These are phyloP conservation scores for Aporrectodea caliginosa DNA, from an alignment of 1,140 invertebrate species.

Conservation along the genomic window DNA sequence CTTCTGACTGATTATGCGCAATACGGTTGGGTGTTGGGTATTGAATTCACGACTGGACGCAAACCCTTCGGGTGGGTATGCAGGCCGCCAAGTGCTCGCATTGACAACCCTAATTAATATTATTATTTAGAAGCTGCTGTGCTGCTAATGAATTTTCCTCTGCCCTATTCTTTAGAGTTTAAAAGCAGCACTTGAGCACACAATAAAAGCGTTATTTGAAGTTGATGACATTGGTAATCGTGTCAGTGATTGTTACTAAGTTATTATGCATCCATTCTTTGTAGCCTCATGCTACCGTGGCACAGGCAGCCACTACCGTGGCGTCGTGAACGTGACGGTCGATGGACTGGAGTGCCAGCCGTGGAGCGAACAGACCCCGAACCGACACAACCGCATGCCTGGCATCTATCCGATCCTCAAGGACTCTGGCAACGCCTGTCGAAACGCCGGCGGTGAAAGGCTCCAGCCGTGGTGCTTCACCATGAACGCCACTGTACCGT, in stretches of 20 bases:
- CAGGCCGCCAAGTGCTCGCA: too few relatives aligned
- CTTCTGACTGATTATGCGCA: too few relatives aligned
- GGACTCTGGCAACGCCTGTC: constrained; percentile 85
- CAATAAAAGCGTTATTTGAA: too few relatives aligned
- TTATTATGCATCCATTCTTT: background rate
- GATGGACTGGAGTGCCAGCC: constrained; percentile 78
- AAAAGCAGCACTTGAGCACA: too few relatives aligned
- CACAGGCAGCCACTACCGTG: constrained; percentile 85
- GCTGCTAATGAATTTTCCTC: too few relatives aligned
- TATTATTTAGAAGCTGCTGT: too few relatives aligned
- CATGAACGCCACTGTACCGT: constrained; percentile 67
- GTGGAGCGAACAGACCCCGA: constrained; percentile 81
- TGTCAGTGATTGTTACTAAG: background rate
- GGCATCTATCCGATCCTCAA: constrained; percentile 84
- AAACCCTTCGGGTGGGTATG: too few relatives aligned
- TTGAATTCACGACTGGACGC: too few relatives aligned
- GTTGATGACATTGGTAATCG: too few relatives aligned
- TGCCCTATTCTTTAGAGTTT: too few relatives aligned
- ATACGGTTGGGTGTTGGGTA: too few relatives aligned
- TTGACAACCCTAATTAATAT: too few relatives aligned
- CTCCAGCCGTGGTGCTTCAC: constrained; percentile 93
- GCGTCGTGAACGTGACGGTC: constrained; percentile 78
- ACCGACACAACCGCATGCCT: constrained; percentile 74
- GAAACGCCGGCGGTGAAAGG: constrained; percentile 92
- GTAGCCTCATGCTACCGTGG: constrained; percentile 76